These are phyloP conservation scores for Drosophila yooni DNA, from an alignment of 2,888 invertebrate genomes.

Conservation along the genomic window DNA sequence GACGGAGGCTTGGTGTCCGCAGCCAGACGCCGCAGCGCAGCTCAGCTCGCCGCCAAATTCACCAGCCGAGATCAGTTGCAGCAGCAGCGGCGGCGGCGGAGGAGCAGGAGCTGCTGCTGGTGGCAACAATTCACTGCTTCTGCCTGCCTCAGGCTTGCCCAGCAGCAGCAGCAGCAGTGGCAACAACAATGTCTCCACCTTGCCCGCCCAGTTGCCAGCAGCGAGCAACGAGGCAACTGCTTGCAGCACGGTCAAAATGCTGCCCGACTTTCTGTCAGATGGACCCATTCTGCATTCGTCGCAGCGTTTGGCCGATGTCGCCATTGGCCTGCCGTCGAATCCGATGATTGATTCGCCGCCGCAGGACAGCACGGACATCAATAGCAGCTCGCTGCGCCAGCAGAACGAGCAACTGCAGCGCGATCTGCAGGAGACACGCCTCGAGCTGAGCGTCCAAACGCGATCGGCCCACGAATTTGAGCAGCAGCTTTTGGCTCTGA, in stretches of 20 bases:
- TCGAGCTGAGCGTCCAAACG: slow-evolving; percentile 86
- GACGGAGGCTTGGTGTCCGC: slow-evolving; percentile 87
- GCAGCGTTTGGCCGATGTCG: slow-evolving; percentile 84
- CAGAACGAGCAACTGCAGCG: slow-evolving; percentile 86
- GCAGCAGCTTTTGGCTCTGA: slow-evolving; percentile 84
- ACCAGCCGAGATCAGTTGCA: slow-evolving; percentile 64
- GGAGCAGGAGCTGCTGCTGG: slow-evolving; percentile 37
- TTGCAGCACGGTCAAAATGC: slow-evolving; percentile 72
- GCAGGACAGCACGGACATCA: slow-evolving; percentile 68
- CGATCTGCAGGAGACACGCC: slow-evolving; percentile 86
- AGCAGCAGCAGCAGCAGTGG: slow-evolving; percentile 34
- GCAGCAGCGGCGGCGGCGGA: slow-evolving; percentile 24
- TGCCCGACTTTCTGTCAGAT: slow-evolving; percentile 90
- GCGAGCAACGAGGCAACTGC: slow-evolving; percentile 31
- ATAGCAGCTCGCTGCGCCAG: slow-evolving; percentile 73
- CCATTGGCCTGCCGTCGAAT: slow-evolving; percentile 83
- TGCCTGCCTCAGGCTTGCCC: slow-evolving; percentile 54
- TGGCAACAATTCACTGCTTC: slow-evolving; percentile 16
- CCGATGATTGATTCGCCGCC: slow-evolving; percentile 84
- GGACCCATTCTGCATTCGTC: slow-evolving; percentile 87
- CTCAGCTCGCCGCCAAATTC: slow-evolving; percentile 83
- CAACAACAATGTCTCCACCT: slow-evolving; percentile 8
- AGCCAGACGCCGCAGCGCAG: slow-evolving; percentile 75
- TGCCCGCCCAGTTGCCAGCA: slow-evolving; percentile 24
- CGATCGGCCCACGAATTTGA: slow-evolving; percentile 86